Conservation (phyloP, 2,888 invertebrate species). For the Strigamia crassipes region DNA sequence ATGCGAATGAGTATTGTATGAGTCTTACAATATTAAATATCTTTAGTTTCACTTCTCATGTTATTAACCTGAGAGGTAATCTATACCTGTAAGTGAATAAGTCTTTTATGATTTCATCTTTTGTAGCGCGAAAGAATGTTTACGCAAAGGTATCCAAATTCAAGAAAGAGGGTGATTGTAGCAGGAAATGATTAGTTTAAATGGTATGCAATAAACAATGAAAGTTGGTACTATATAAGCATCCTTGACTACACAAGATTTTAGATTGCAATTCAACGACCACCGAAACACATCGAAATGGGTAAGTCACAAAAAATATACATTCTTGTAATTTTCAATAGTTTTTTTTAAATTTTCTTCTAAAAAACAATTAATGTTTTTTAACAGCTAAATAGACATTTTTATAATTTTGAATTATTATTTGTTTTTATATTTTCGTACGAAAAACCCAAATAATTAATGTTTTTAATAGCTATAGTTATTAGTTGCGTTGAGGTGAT, state of each 20-base stretch:
- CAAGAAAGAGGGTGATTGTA: not conserved
- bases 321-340: too few species aligned
- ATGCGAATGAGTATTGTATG: too few species aligned
- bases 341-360: too few species aligned
- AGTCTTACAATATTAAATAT: too few species aligned
- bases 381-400: too few species aligned
- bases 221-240: not conserved
- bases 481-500: not conserved
- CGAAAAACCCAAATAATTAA: not conserved
- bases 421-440: too few species aligned
- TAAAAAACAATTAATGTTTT: too few species aligned
- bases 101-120: conserved; percentile 6
- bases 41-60: too few species aligned
- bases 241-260: not conserved
- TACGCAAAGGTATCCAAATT: not conserved
- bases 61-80: not conserved
- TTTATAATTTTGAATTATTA: too few species aligned
- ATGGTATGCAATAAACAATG: conserved; percentile 3
- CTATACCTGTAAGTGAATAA: not conserved
- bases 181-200: not conserved
- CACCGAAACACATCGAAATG: not conserved
- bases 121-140: not conserved
- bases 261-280: not conserved
- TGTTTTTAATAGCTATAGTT: not conserved
- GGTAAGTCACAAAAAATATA: not conserved